Evolutionary conservation across 2,888 invertebrate species (phyloP).

Genomic region (Epiblema foenella): DNA sequence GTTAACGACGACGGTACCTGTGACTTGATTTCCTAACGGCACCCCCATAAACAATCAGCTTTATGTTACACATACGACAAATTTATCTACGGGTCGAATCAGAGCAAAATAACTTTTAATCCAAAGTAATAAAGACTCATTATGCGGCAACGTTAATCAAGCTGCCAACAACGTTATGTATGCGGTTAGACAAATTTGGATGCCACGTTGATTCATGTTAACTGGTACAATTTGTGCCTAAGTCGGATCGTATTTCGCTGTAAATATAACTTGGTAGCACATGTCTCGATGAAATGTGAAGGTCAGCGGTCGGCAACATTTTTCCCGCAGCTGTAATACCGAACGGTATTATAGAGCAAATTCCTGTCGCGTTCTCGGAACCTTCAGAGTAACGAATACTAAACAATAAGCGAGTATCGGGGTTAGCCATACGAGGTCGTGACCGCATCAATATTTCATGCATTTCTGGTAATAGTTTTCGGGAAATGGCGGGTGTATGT

Average conservation of each 20-base stretch:
- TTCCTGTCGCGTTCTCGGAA: constrained; percentile 30
- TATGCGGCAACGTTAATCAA: constrained; percentile 17
- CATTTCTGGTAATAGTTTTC: not conserved
- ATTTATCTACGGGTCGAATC: constrained; percentile 5
- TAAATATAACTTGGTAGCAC: constrained; percentile 25
- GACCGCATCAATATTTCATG: constrained; percentile 17
- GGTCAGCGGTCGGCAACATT: constrained; percentile 39
- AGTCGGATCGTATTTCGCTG: constrained; percentile 4
- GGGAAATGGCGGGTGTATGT: not conserved
- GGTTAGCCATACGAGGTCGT: not conserved
- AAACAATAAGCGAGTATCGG: constrained; percentile 31
- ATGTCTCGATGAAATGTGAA: constrained; percentile 40
- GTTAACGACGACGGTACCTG: constrained; percentile 40
- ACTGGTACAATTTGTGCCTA: constrained; percentile 23
- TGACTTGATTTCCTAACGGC: constrained; percentile 43
- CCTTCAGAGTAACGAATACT: constrained; percentile 20
- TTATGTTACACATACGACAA: constrained; percentile 35
- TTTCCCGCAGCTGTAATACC: constrained; percentile 31
- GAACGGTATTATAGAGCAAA: constrained; percentile 26
- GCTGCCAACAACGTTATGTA: constrained; percentile 23
- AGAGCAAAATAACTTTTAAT: constrained; percentile 18
- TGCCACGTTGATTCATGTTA: constrained; percentile 33
- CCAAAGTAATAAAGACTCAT: constrained; percentile 4
- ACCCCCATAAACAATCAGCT: constrained; percentile 44
- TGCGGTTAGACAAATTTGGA: constrained; percentile 33